Conservation (phyloP, 1,140 invertebrate genomes). For the Drosophila nigrodunni region DNA sequence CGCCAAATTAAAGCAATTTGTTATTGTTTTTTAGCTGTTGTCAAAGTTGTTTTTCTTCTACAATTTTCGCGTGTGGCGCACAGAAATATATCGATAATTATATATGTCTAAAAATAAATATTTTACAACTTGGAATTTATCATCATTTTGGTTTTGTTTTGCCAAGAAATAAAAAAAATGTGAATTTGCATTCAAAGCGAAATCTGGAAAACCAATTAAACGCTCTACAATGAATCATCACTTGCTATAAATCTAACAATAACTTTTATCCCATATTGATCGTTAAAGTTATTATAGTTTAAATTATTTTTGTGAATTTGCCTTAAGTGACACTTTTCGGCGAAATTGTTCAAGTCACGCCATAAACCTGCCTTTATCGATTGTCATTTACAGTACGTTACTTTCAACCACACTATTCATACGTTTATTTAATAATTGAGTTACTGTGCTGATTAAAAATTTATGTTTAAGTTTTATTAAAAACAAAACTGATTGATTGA, state of each 20-base stretch:
- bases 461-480: no score
- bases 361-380: slow-evolving; percentile 3
- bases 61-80: slow-evolving; percentile 14
- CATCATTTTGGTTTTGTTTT: not conserved
- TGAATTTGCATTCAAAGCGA: not conserved
- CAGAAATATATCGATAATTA: slow-evolving; percentile 46
- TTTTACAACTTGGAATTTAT: not conserved
- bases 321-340: not conserved
- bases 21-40: slow-evolving; percentile 41
- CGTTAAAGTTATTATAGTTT: not conserved
- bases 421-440: not conserved
- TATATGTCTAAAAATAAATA: slow-evolving; percentile 42
- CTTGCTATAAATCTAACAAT: slow-evolving; percentile 3
- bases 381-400: not conserved
- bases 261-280: not conserved
- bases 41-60: slow-evolving; percentile 17
- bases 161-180: not conserved
- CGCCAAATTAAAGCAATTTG: slow-evolving; percentile 73
- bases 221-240: slow-evolving; percentile 1
- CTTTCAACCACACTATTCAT: not conserved
- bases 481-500: not conserved
- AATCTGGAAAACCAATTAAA: not conserved
- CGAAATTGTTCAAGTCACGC: slow-evolving; percentile 4
- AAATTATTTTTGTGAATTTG: not conserved
- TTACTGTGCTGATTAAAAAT: not conserved